A percentile compares a stretch with the other conserved stretches of the same genome.
Conservation (phyloP, 2,113 vertebrate species). For the Raja brachyura region DNA sequence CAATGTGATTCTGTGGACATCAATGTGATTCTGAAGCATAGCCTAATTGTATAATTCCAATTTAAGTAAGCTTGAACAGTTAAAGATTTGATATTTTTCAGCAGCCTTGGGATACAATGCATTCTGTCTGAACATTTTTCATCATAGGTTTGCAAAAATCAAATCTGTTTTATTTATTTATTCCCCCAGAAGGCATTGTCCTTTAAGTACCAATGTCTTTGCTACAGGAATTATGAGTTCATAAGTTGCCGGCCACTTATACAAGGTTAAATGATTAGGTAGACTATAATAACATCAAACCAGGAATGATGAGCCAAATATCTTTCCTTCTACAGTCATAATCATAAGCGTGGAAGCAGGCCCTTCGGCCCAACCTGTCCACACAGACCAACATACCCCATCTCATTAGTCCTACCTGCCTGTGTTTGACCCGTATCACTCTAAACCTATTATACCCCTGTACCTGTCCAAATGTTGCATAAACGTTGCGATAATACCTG, state of each 20-base stretch:
- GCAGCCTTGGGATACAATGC: not conserved
- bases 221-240: too few relatives aligned
- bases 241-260: not conserved
- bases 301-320: not conserved
- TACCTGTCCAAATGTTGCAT: too few relatives aligned
- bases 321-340: too few relatives aligned
- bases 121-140: slow-evolving; percentile 30
- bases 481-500: too few relatives aligned
- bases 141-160: not conserved
- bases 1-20: not conserved
- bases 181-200: not conserved
- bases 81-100: not conserved
- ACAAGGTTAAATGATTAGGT: not conserved
- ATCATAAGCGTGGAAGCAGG: too few relatives aligned
- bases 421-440: too few relatives aligned
- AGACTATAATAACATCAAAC: not conserved
- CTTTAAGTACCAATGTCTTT: too few relatives aligned
- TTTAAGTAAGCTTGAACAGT: not conserved
- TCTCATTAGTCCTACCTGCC: too few relatives aligned
- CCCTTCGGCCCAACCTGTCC: too few relatives aligned
- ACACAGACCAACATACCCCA: too few relatives aligned
- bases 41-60: not conserved
- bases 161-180: not conserved
- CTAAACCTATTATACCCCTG: too few relatives aligned
- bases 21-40: not conserved